These are phyloP conservation scores for Ryuthela nishihirai DNA, from an alignment of 2,888 invertebrate species.

Conservation along the genomic window DNA sequence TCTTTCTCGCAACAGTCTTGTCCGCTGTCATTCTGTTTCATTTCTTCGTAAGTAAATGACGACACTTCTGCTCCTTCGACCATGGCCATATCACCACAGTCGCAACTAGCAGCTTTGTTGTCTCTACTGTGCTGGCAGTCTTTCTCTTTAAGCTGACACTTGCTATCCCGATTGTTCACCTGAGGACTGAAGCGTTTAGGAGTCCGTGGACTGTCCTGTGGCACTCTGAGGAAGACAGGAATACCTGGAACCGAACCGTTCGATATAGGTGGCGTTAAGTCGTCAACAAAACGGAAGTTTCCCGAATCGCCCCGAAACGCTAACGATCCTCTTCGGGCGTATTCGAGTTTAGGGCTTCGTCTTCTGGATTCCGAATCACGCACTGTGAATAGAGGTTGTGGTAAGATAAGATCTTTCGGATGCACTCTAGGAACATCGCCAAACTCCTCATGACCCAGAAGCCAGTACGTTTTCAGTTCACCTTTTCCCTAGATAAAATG, in stretches of 20 bases:
- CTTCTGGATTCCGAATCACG: conserved; percentile 27
- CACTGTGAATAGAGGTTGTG: conserved; percentile 26
- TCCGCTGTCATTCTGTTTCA: too few relatives aligned
- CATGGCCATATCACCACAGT: too few relatives aligned
- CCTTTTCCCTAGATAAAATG: conserved; percentile 74
- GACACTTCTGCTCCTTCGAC: too few relatives aligned
- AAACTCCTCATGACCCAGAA: conserved; percentile 72
- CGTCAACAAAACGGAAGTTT: conserved; percentile 3
- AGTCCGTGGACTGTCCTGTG: conserved; percentile 17
- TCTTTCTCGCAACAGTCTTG: too few relatives aligned
- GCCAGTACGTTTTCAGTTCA: conserved; percentile 79
- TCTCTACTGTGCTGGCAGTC: too few relatives aligned
- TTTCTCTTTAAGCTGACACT: too few relatives aligned
- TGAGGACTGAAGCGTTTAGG: conserved; percentile 1
- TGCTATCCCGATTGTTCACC: neutral
- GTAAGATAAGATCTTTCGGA: conserved; percentile 8
- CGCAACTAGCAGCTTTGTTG: too few relatives aligned
- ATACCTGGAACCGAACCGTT: conserved; percentile 19
- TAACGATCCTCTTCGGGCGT: neutral
- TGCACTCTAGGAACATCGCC: neutral
- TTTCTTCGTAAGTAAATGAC: too few relatives aligned
- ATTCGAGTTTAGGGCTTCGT: conserved; percentile 30
- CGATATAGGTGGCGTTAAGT: neutral
- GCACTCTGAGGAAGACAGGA: neutral
- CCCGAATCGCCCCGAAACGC: conserved; percentile 4